Conservation (phyloP, 2,888 invertebrate genomes). For the Hirtodrosophila trivittata region DNA sequence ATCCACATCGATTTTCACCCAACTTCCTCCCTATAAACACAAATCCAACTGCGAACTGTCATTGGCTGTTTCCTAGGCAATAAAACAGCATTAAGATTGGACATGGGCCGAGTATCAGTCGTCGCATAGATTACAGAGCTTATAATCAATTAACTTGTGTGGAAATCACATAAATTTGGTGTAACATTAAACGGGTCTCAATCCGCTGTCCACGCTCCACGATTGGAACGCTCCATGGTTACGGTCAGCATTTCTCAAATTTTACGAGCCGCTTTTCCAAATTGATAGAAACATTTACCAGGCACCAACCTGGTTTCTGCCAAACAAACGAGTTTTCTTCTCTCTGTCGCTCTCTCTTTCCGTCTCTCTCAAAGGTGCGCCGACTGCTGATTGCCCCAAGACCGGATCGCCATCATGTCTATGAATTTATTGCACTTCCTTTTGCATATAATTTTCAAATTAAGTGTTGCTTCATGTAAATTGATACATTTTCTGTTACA, state of each 20-base stretch:
- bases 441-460: slow-evolving; percentile 68
- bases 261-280: slow-evolving; percentile 70
- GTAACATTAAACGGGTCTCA: slow-evolving; percentile 69
- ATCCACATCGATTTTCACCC: background rate
- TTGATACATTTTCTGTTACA: slow-evolving; percentile 58
- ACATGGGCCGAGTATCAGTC: slow-evolving; percentile 24
- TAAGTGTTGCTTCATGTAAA: slow-evolving; percentile 66
- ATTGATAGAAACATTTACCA: slow-evolving; percentile 74
- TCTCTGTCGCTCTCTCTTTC: no score
- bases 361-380: slow-evolving; percentile 40
- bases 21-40: slow-evolving; percentile 5
- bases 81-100: slow-evolving; percentile 49
- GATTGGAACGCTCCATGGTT: slow-evolving; percentile 46
- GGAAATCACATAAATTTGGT: slow-evolving; percentile 81
- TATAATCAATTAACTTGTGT: slow-evolving; percentile 81
- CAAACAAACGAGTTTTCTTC: slow-evolving; percentile 46
- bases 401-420: slow-evolving; percentile 49
- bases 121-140: slow-evolving; percentile 38
- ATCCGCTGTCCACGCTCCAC: slow-evolving; percentile 8
- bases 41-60: slow-evolving; percentile 13
- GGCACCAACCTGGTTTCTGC: slow-evolving; percentile 29
- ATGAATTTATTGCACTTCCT: slow-evolving; percentile 71
- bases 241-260: slow-evolving; percentile 70
- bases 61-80: slow-evolving; percentile 14
- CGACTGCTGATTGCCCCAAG: slow-evolving; percentile 20